These are phyloP conservation scores for Synergus laeviventris DNA, from an alignment of 2,888 invertebrate species.

Conservation along the genomic window DNA sequence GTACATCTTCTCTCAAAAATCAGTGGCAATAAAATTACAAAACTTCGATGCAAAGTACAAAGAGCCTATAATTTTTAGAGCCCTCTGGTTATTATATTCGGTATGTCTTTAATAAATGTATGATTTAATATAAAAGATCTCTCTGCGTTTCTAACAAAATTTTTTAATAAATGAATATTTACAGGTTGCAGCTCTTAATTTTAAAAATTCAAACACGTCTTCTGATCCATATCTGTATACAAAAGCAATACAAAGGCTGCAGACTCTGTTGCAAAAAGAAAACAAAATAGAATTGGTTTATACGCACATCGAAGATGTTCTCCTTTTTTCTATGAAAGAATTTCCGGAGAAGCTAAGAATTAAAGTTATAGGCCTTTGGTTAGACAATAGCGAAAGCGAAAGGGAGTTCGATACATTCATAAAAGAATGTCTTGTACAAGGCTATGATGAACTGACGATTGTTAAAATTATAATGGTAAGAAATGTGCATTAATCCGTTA, in stretches of 20 bases:
- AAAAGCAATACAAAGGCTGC: neutral
- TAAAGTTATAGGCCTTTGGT: conserved; percentile 58
- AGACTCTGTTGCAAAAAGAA: neutral
- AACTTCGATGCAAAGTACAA: neutral
- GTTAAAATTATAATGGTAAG: conserved; percentile 14
- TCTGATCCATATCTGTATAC: neutral
- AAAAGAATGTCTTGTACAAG: conserved; percentile 15
- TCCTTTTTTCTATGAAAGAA: conserved; percentile 54
- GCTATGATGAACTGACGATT: conserved; percentile 9
- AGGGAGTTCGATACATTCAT: neutral
- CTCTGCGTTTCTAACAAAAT: neutral
- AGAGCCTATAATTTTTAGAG: conserved; percentile 49
- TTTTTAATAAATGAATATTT: neutral
- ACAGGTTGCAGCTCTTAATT: conserved; percentile 7
- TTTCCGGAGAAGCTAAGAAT: conserved; percentile 52
- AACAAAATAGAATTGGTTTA: conserved; percentile 47
- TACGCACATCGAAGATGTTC: conserved; percentile 59
- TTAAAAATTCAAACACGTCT: neutral
- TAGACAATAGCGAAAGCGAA: conserved; percentile 54
- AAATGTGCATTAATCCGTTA: neutral
- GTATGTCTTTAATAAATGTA: conserved; percentile 46
- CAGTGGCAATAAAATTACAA: neutral
- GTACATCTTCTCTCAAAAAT: neutral
- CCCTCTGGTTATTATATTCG: conserved; percentile 61
- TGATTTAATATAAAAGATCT: neutral